Evolutionary conservation across 2,113 vertebrate genomes (phyloP).

Genomic region (Microtus ochrogaster): DNA sequence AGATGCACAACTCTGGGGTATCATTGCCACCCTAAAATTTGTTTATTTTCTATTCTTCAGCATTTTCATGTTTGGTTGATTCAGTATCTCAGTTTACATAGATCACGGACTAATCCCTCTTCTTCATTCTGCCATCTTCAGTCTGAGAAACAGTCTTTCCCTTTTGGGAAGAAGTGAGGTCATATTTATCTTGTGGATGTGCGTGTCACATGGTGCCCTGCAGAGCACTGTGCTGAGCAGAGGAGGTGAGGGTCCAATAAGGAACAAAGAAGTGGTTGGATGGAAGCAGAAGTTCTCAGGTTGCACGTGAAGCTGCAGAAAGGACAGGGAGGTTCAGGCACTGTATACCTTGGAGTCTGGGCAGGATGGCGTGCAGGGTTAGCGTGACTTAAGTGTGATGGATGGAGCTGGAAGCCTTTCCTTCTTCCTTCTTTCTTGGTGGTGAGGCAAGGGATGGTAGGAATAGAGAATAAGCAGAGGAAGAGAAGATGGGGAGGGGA

Average conservation of each 20-base stretch:
- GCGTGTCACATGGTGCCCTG: fast-evolving
- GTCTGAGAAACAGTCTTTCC: neutral
- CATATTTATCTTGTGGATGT: neutral
- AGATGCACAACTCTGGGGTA: slow-evolving; percentile 17
- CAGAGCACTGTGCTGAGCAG: neutral
- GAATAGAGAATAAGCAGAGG: neutral
- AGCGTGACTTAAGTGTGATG: neutral
- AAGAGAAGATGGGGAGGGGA: neutral
- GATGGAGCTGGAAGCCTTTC: neutral
- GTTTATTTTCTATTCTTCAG: neutral
- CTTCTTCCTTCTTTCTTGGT: neutral
- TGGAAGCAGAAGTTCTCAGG: neutral
- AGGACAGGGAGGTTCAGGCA: neutral
- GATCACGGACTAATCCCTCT: neutral
- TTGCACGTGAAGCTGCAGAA: neutral
- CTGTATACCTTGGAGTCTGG: neutral
- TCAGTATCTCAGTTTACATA: slow-evolving; percentile 22
- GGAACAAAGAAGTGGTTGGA: neutral
- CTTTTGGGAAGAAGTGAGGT: neutral
- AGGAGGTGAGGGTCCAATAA: neutral
- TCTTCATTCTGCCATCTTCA: neutral
- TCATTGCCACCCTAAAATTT: slow-evolving; percentile 41
- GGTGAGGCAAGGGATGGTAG: fast-evolving
- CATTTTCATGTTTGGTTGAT: slow-evolving; percentile 33
- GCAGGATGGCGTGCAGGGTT: neutral